Base-by-base conservation (phyloP, 2,797 vertebrate species). In the Cirrhinus molitorella region DNA sequence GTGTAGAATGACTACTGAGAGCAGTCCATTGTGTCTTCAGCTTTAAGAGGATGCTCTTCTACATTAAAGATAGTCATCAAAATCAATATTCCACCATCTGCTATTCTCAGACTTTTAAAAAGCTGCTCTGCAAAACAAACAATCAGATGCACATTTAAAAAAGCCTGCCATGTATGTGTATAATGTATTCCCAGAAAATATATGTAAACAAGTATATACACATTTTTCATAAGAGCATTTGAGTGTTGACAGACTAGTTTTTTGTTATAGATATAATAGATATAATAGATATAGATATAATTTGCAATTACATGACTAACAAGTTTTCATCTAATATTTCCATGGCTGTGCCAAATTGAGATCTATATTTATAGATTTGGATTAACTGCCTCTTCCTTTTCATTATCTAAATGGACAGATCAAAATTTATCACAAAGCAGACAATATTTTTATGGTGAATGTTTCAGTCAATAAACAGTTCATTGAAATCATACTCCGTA, bases 381-480 rank as follows among this genome's bases (percentile, higher is more conserved):
- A 75, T 76, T 70, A 68, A 70, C 63, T 81, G 61, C 55, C 71
- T 76, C 80, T 73, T 37, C 79, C 45, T 75, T 84, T 85, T 88
- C 80, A 83, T 88, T 87, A 87, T 87, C 84, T 87, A 88, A 87
- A 89, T 87, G 84, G 85, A 84, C 80, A 87, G 78, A 71, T 74
- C 77, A 63, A 79, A 85, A 88, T 89, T 66, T 77, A 88, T 89
- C 81, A 79, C 73, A 79, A 70, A 59, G 81, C 49, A 79, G 82
- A 80, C 70, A 47, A 66, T 67, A 65, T 84, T 85, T 88, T 87
- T 85, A 87, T 79, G 74, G 83, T 28, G 67, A 86, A 83, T 85
- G 84, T 83, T 87, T 87, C 55, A 88, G 87, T 89, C 88, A 88
- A 86, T 88, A 88, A 89, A 89, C 84, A 89, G 85, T 72, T 87